phyloP scores from a whole-genome alignment of 2,888 invertebrate species.

The Neria commutata region DNA sequence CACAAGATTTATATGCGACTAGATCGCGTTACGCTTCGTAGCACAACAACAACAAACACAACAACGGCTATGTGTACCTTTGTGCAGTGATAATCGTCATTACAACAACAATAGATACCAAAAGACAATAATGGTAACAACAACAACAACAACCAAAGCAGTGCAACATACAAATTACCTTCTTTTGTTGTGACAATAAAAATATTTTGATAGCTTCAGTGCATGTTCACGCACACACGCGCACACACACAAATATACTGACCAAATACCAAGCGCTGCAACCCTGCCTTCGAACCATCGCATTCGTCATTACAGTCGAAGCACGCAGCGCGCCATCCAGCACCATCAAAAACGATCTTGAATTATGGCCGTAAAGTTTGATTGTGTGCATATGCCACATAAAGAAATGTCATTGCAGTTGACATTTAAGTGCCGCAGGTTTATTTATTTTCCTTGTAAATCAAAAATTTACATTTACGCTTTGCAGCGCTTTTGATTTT shows the following conservation, averaged over 20 bases:
- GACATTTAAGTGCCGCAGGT: slow-evolving; percentile 36
- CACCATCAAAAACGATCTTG: not conserved
- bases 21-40: slow-evolving; percentile 14
- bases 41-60: not conserved
- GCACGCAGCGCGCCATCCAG: not conserved
- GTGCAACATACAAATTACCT: slow-evolving; percentile 2
- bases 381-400: not conserved
- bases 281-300: no score
- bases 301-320: no score
- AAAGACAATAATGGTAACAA: not conserved
- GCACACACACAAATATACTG: no score
- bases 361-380: not conserved
- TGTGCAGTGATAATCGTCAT: not conserved
- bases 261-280: no score
- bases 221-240: no score
- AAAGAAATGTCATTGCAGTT: slow-evolving; percentile 2
- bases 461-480: slow-evolving; percentile 32
- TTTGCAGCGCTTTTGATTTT: not conserved
- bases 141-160: not conserved
- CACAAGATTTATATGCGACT: slow-evolving; percentile 14
- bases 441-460: slow-evolving; percentile 38
- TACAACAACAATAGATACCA: not conserved
- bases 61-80: no score
- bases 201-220: not conserved
- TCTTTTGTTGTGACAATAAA: slow-evolving; percentile 3